phyloP scores from a whole-genome alignment of 1,140 invertebrate species.

The Gonatopus flavifemur region DNA sequence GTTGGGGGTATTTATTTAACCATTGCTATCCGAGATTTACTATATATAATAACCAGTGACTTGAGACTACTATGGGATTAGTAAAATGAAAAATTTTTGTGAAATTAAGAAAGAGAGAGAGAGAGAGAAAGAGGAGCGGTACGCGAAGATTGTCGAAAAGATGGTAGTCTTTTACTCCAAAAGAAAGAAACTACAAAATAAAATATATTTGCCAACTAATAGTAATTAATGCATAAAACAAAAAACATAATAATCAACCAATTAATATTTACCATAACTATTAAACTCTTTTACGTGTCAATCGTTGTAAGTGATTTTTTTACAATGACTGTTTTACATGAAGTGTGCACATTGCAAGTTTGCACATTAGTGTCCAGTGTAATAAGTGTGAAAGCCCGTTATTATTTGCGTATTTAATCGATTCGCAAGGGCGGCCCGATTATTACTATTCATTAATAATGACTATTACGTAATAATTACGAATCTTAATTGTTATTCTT shows the following conservation, averaged over 20 bases:
- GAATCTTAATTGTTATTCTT: conserved; percentile 52
- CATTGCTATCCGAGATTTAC: conserved; percentile 20
- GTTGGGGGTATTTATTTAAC: no score
- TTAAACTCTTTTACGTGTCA: conserved; percentile 43
- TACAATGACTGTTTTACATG: conserved; percentile 42
- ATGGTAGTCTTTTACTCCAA: conserved; percentile 26
- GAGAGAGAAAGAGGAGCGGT: no score
- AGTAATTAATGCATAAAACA: conserved; percentile 41
- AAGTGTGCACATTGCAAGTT: conserved; percentile 26
- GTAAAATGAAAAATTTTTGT: conserved; percentile 35
- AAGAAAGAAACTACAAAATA: conserved; percentile 25
- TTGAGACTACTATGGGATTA: conserved; percentile 42
- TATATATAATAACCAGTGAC: conserved; percentile 33
- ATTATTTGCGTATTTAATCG: conserved; percentile 29
- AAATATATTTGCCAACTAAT: conserved; percentile 49
- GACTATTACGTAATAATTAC: conserved; percentile 38
- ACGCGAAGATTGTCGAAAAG: conserved; percentile 35
- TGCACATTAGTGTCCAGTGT: conserved; percentile 27
- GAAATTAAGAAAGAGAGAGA: conserved; percentile 32
- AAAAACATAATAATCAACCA: conserved; percentile 42
- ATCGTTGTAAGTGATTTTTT: conserved; percentile 44
- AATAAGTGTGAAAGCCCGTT: conserved; percentile 20
- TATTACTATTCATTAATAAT: conserved; percentile 33
- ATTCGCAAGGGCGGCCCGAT: conserved; percentile 30
- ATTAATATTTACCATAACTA: conserved; percentile 36